phyloP scores from a whole-genome alignment of 2,113 vertebrate species.

The Ochotona curzoniae region DNA sequence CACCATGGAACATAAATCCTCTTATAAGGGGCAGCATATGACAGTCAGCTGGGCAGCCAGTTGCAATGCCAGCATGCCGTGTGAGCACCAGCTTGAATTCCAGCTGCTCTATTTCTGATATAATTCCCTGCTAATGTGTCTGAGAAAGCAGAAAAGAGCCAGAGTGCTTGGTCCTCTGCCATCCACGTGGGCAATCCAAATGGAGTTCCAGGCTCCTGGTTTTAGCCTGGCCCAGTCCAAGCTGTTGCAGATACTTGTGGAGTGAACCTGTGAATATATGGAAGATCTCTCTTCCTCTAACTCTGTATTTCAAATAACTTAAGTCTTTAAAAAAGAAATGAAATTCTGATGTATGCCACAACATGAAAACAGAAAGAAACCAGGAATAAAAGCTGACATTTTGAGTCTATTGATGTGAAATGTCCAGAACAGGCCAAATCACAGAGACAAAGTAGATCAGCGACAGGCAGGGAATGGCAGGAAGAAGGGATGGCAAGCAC shows the following conservation, averaged over 20 bases:
- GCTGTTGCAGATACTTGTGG: no score
- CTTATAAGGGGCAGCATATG: neutral
- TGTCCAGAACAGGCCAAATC: constrained; percentile 20
- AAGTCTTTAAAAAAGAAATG: neutral
- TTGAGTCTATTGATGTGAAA: constrained; percentile 45
- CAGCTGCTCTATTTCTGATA: no score
- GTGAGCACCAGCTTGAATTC: no score
- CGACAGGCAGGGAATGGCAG: neutral
- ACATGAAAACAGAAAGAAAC: constrained; percentile 51
- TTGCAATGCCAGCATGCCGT: no score
- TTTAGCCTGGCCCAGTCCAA: no score
- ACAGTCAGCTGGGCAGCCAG: no score
- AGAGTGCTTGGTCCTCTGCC: no score
- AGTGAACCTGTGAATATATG: no score
- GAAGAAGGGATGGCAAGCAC: neutral
- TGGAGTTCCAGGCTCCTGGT: neutral
- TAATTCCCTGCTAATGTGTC: no score
- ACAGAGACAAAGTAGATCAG: neutral
- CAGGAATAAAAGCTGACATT: neutral
- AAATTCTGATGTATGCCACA: neutral
- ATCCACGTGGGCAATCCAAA: neutral
- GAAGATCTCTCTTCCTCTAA: no score
- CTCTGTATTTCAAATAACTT: no score
- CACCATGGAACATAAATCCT: neutral
- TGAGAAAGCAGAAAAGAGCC: no score